Base-by-base conservation (phyloP, 64 coral and sea anemone species). In the Catalaphyllia jardinei region DNA sequence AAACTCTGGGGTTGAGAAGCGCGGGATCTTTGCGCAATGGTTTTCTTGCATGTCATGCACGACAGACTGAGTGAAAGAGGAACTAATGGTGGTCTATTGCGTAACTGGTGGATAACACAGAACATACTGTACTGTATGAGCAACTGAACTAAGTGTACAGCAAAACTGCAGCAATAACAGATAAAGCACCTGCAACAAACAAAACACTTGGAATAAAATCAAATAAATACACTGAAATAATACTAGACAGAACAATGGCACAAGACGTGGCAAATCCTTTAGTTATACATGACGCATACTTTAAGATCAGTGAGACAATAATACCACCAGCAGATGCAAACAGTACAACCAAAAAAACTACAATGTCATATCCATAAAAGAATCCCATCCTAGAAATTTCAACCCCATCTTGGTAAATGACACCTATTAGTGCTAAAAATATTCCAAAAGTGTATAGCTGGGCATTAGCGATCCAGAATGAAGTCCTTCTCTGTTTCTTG, bases 211-310 rank as follows among this genome's bases (percentile, higher is more conserved):
- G 93, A 52, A 90, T 10, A 91, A 91, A 75, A 72, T 76, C 42
- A 79, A 94, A 94, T 54, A 75, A 72, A 64, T 90, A 90, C 33
- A 91, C 88, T 50, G 93, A 94, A 25, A 87, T 88, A 19, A 91
- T 38, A 79, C 93, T 94, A 1, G 93, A 94, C 2, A 94, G 76
- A 49, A 94, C 82, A 63, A 94, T 94, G 4, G 93, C 93, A 91
- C 82, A 94, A 49, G 93, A 94, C 13, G 93, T 94, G 0, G 93
- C 93, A 91, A 94, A 94, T 49, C 93, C 93, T 87, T 94, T 94
- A 7, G 93, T 94, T 14, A 94, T 94, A 20, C 87, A 90, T 10
- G 87, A 85, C 13, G 93, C 93, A 86, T 94, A 94, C 29, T 94
- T 94, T 75, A 94, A 80, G 55, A 91, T 87, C 75, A 94, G 13